These are phyloP conservation scores for Cetoscarus ocellatus DNA, from an alignment of 2,797 vertebrate genomes.

Conservation along the genomic window DNA sequence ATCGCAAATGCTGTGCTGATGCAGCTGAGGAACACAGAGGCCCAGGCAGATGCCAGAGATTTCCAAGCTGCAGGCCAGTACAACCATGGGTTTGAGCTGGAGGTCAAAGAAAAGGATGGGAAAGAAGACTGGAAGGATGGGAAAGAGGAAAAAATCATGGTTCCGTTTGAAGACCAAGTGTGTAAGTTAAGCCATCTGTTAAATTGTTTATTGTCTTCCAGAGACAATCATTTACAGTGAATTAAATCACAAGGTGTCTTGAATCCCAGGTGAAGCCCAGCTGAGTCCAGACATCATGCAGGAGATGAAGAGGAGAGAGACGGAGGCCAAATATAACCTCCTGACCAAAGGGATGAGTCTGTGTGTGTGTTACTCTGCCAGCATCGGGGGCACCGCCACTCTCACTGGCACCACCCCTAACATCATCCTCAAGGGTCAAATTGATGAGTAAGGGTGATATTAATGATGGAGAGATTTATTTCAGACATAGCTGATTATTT, in stretches of 20 bases:
- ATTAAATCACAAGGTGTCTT: not conserved
- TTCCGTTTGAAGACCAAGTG: not conserved
- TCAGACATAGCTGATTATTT: not conserved
- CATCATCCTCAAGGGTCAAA: slow-evolving; percentile 93
- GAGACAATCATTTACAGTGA: not conserved
- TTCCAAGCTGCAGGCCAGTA: slow-evolving; percentile 29
- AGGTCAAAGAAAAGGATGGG: slow-evolving; percentile 11
- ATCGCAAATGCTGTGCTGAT: slow-evolving; percentile 90
- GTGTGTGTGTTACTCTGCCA: slow-evolving; percentile 91
- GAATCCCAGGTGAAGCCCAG: slow-evolving; percentile 52
- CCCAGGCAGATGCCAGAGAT: slow-evolving; percentile 57
- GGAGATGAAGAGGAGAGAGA: slow-evolving; percentile 42
- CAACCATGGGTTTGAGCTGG: slow-evolving; percentile 73
- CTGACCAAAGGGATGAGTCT: slow-evolving; percentile 92
- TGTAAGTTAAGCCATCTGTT: slow-evolving; percentile 48
- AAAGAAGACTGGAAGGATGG: slow-evolving; percentile 35
- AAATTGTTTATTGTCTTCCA: not conserved
- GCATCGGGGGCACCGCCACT: slow-evolving; percentile 94
- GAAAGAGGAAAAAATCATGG: slow-evolving; percentile 39
- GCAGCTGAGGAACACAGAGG: slow-evolving; percentile 86
- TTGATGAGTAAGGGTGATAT: slow-evolving; percentile 85
- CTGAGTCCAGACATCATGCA: not conserved
- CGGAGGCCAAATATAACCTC: slow-evolving; percentile 77
- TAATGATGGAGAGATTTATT: not conserved
- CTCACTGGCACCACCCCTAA: slow-evolving; percentile 95